Percentiles rank a stretch among this genome's conserved stretches.
Evolutionary conservation across 2,797 vertebrate species (phyloP).

Genomic region (Ceryle rudis): DNA sequence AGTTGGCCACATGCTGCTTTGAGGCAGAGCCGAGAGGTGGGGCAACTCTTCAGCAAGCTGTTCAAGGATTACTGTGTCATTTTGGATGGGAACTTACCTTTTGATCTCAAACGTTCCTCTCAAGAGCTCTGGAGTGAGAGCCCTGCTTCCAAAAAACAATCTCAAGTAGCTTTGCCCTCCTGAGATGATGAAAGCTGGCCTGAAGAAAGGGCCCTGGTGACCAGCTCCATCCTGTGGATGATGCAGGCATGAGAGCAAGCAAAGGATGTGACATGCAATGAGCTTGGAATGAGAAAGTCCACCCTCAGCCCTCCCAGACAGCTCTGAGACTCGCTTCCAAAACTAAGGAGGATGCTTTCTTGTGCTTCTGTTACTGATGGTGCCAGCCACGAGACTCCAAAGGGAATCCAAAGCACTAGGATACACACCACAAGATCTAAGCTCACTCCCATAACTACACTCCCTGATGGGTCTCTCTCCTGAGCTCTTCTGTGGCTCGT

Average conservation of each 20-base stretch:
- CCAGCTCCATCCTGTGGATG: not conserved
- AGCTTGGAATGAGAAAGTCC: not conserved
- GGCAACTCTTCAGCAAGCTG: not conserved
- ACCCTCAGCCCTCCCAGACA: not conserved
- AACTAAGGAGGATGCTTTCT: not conserved
- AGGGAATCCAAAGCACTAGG: not conserved
- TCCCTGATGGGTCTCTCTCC: not conserved
- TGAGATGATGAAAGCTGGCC: not conserved
- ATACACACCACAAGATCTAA: not conserved
- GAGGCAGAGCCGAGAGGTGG: not conserved
- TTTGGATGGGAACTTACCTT: not conserved
- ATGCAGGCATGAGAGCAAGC: accelerated
- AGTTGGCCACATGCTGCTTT: not conserved
- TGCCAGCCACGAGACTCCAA: not conserved
- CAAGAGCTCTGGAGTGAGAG: not conserved
- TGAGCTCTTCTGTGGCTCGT: not conserved
- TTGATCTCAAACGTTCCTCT: not conserved
- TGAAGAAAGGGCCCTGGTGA: not conserved
- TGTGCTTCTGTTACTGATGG: not conserved
- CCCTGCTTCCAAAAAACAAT: not conserved
- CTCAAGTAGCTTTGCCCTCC: not conserved
- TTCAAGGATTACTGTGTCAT: not conserved
- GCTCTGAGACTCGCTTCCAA: not conserved
- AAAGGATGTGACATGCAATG: not conserved
- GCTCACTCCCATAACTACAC: accelerated